Evolutionary conservation across 2,797 vertebrate species (phyloP).

Genomic region (Clarias fuscus): DNA sequence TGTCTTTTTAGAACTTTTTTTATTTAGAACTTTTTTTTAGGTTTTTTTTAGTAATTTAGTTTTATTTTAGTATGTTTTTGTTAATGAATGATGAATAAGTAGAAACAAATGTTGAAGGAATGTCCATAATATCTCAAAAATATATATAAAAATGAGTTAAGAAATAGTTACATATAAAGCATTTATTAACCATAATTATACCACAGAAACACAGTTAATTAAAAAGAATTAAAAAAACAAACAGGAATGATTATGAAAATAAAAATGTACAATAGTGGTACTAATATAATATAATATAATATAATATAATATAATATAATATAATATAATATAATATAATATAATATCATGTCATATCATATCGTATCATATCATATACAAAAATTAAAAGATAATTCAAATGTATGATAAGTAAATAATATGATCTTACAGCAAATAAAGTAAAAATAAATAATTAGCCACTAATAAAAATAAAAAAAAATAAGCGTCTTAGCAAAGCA

Average conservation of each 20-base stretch:
- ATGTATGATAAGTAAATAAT: neutral
- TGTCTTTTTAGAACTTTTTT: neutral
- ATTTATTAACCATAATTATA: neutral
- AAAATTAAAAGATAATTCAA: neutral
- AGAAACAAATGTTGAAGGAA: neutral
- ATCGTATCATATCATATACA: too few relatives aligned
- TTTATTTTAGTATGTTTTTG: neutral
- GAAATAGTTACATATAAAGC: neutral
- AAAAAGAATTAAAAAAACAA: neutral
- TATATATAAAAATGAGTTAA: neutral
- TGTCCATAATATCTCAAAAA: neutral
- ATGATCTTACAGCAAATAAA: neutral
- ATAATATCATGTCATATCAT: too few relatives aligned
- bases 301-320: too few relatives aligned
- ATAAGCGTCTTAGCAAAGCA: neutral
- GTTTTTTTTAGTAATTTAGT: too few relatives aligned
- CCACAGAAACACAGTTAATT: too few relatives aligned
- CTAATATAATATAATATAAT: too few relatives aligned
- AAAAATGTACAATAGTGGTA: neutral
- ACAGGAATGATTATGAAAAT: neutral
- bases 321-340: too few relatives aligned
- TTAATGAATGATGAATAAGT: too few relatives aligned
- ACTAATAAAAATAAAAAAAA: neutral
- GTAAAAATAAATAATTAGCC: neutral
- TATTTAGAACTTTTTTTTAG: neutral